These are phyloP conservation scores for Numenius arquata DNA, from an alignment of 2,113 vertebrate genomes.

Conservation along the genomic window DNA sequence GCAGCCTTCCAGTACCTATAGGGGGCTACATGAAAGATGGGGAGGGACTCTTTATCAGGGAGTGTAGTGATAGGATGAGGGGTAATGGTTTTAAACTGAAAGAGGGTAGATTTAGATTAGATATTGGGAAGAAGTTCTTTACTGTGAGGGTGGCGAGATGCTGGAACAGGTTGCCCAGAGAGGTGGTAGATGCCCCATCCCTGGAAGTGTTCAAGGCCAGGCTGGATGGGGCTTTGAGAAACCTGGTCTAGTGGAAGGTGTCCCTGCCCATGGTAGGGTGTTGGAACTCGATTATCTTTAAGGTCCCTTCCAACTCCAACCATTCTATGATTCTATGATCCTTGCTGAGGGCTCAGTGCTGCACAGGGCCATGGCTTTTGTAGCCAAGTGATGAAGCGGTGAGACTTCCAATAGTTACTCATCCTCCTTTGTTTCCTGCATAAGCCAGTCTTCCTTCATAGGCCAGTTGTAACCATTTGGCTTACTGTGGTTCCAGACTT, in stretches of 20 bases:
- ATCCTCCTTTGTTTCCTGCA: neutral
- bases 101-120: neutral
- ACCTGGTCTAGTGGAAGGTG: neutral
- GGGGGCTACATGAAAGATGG: neutral
- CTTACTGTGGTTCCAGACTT: neutral
- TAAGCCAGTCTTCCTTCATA: neutral
- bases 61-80: neutral
- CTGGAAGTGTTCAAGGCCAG: neutral
- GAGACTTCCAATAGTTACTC: fast-evolving
- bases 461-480: neutral
- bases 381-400: neutral
- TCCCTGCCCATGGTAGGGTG: neutral
- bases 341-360: neutral
- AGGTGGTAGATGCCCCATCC: neutral
- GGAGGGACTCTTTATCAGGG: neutral
- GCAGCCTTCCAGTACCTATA: neutral
- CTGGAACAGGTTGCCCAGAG: neutral
- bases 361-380: neutral
- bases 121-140: neutral
- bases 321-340: neutral
- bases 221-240: neutral
- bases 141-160: neutral
- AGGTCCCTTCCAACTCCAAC: neutral
- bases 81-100: neutral
- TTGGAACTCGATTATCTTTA: neutral